phyloP scores from a whole-genome alignment of 2,113 vertebrate species.

The Eurypyga helias region DNA sequence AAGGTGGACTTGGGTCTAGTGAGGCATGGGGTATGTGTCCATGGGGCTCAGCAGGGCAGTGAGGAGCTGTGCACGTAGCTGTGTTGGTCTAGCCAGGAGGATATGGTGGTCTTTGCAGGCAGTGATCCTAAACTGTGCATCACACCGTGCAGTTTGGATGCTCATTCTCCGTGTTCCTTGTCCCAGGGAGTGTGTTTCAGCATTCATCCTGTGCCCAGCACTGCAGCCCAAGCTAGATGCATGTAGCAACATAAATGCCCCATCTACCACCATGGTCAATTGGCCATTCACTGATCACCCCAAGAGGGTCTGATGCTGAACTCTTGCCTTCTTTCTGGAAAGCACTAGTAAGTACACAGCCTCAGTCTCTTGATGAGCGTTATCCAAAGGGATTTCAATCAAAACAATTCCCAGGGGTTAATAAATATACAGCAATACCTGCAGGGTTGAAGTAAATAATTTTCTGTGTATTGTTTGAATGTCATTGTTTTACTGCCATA shows the following conservation, averaged over 20 bases:
- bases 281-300: not conserved
- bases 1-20: not conserved
- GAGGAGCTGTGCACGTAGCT: not conserved
- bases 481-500: slow-evolving; percentile 60
- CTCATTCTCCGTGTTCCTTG: fast-evolving
- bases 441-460: slow-evolving; percentile 40
- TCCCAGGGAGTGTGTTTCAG: fast-evolving
- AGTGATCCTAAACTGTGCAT: not conserved
- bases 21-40: not conserved
- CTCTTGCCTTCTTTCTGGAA: not conserved
- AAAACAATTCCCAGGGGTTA: slow-evolving; percentile 45
- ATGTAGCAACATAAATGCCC: not conserved
- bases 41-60: not conserved
- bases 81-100: not conserved
- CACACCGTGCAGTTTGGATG: fast-evolving
- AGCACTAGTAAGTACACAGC: not conserved
- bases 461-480: slow-evolving; percentile 6
- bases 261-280: not conserved
- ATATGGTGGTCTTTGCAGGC: not conserved
- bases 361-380: not conserved
- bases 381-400: slow-evolving; percentile 29
- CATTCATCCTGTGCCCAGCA: not conserved
- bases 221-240: fast-evolving
- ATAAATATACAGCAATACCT: slow-evolving; percentile 56
- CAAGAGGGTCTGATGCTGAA: not conserved